Evolutionary conservation across 2,797 vertebrate species (phyloP).

Genomic region (Galagoides demidoff): DNA sequence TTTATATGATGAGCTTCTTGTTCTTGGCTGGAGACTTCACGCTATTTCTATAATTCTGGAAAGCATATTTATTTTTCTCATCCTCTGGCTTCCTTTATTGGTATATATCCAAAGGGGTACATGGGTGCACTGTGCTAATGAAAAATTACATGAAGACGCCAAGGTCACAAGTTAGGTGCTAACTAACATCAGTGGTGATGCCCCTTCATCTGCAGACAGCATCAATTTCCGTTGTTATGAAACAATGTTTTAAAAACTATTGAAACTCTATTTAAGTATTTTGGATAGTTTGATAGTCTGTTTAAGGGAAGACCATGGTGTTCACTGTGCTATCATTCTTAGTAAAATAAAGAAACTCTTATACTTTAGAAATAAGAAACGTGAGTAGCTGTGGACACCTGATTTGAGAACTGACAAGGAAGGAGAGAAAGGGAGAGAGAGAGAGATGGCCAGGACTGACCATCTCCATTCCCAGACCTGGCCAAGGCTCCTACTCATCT

Average conservation of each 20-base stretch:
- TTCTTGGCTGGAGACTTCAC: not conserved
- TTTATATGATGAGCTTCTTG: not conserved
- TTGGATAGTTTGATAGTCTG: not conserved
- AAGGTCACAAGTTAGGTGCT: not conserved
- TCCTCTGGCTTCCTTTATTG: not conserved
- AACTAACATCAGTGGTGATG: not conserved
- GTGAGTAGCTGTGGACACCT: no score
- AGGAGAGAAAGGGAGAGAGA: not conserved
- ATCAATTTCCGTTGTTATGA: not conserved
- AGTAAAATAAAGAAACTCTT: not conserved
- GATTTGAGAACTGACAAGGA: not conserved
- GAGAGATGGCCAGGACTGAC: not conserved
- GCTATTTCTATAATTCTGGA: conserved; percentile 30
- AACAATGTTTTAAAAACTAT: not conserved
- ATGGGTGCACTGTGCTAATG: not conserved
- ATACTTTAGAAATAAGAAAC: not conserved
- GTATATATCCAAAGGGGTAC: not conserved
- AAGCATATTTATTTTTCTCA: not conserved
- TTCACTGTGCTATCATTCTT: not conserved
- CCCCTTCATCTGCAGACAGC: not conserved
- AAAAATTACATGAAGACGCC: not conserved
- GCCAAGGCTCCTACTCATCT: no score
- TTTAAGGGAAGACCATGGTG: not conserved
- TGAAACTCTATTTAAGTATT: not conserved
- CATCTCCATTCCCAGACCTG: not conserved